These are phyloP conservation scores for Oxyscelio sp. DNA, from an alignment of 2,888 invertebrate species.

Conservation along the genomic window DNA sequence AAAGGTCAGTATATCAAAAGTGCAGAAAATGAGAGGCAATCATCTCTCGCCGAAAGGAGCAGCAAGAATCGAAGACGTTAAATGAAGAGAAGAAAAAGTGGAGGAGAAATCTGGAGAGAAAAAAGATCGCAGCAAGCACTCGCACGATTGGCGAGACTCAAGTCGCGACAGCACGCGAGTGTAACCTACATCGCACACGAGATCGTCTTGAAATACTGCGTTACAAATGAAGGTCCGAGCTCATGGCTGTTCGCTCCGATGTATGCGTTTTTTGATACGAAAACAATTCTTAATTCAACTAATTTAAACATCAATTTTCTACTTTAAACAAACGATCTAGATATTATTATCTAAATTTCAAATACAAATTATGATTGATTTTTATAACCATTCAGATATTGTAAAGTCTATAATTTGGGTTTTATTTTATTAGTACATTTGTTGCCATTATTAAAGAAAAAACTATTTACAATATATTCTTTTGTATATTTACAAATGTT, in stretches of 20 bases:
- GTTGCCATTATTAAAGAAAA: too few species aligned
- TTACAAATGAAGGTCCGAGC: constrained; percentile 63
- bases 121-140: constrained; percentile 52
- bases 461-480: too few species aligned
- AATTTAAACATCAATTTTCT: constrained; percentile 22
- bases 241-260: constrained; percentile 26
- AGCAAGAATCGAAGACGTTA: constrained; percentile 54
- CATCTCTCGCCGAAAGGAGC: constrained; percentile 26
- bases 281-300: constrained; percentile 31
- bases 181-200: constrained; percentile 65
- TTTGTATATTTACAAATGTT: too few species aligned
- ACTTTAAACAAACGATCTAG: too few species aligned
- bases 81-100: constrained; percentile 66
- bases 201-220: constrained; percentile 60
- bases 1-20: constrained; percentile 32
- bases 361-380: too few species aligned
- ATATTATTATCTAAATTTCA: too few species aligned
- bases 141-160: constrained; percentile 64
- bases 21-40: constrained; percentile 10
- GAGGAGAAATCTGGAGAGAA: constrained; percentile 58
- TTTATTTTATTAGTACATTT: too few species aligned
- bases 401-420: too few species aligned
- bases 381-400: too few species aligned
- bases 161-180: constrained; percentile 68
- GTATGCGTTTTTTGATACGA: constrained; percentile 33